Evolutionary conservation across 2,888 invertebrate genomes (phyloP), one percentile per base, ranked within the genome.

Genomic region (Caenorhabditis angaria): DNA sequence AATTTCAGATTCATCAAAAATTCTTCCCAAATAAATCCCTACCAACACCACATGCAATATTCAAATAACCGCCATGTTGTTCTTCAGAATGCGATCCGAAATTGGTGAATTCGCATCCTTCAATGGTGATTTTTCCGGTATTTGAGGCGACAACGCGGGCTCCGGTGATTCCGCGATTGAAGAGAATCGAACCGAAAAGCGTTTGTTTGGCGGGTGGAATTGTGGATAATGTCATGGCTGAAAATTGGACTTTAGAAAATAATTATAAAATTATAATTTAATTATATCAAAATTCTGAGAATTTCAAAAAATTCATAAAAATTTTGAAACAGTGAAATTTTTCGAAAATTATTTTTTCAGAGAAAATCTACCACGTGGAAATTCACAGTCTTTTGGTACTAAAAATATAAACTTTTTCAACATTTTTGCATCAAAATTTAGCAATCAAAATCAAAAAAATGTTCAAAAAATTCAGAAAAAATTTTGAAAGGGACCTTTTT

Each of bases 31-130:
- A n/a, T 54, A 24, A 28, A 54, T n/a, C 61, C 77, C 47, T 29
- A 78, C 82, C 84, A 14, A 84, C 76, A 10, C 77, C 82, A 61
- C 81, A 82, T 0, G 84, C 84, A 53, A 84, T 70, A 53, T 80
- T 83, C 32, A 84, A 58, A 61, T 84, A 84, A n/a, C 82, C 82
- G 4, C 75, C 72, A 55, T 82, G 82, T 53, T 78, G 75, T 47
- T 77, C 82, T 18, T 58, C 56, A 0, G 78, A 63, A 56, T 84
- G 84, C 8, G 82, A 82, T 20, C 82, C 82, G 25, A 79, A 84
- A 60, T 83, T 83, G 18, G 70, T 55, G 48, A 82, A 83, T 18
- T 82, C 80, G 57, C 71, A 65, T 20, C 74, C 80, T 54, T 80
- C 79, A 12, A 84, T 70, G 0, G 61, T 61, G 18, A 66, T 77